Evolutionary conservation across 37 sponge, comb jelly and placozoan species (phyloP).

Genomic region (Tethya wilhelma): DNA sequence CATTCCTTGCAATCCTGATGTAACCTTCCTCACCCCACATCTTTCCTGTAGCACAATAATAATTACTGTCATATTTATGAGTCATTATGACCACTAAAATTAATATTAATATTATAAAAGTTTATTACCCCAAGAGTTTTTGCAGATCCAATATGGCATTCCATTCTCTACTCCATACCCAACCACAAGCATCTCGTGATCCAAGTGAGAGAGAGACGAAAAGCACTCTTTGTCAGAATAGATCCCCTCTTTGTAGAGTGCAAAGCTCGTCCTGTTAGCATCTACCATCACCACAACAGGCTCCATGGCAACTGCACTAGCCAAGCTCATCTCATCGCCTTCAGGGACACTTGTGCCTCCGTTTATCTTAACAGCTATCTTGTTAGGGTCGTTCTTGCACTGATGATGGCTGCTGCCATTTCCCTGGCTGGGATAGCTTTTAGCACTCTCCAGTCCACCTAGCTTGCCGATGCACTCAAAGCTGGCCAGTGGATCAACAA

Average conservation of each 20-base stretch:
- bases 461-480: slow-evolving; percentile 30
- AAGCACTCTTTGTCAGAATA: slow-evolving; percentile 63
- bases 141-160: slow-evolving; percentile 69
- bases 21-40: slow-evolving; percentile 80
- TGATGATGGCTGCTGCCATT: no score
- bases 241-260: slow-evolving; percentile 54
- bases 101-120: not conserved
- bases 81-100: not conserved
- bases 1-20: slow-evolving; percentile 68
- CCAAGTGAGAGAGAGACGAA: slow-evolving; percentile 25
- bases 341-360: slow-evolving; percentile 20
- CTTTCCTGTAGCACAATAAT: slow-evolving; percentile 15
- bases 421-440: not conserved
- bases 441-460: slow-evolving; percentile 59
- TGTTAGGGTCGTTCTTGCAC: slow-evolving; percentile 17
- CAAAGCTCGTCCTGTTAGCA: slow-evolving; percentile 48
- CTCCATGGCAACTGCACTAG: slow-evolving; percentile 46
- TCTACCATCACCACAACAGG: slow-evolving; percentile 59
- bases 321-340: slow-evolving; percentile 57
- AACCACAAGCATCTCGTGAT: slow-evolving; percentile 66
- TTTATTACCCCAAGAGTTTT: slow-evolving; percentile 70
- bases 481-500: not conserved
- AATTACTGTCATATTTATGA: not conserved
- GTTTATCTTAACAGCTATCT: slow-evolving; percentile 20
- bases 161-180: slow-evolving; percentile 65